Evolutionary conservation across 2,888 invertebrate genomes (phyloP), one percentile per base, ranked within the genome.

Genomic region (Coenonympha arcania): DNA sequence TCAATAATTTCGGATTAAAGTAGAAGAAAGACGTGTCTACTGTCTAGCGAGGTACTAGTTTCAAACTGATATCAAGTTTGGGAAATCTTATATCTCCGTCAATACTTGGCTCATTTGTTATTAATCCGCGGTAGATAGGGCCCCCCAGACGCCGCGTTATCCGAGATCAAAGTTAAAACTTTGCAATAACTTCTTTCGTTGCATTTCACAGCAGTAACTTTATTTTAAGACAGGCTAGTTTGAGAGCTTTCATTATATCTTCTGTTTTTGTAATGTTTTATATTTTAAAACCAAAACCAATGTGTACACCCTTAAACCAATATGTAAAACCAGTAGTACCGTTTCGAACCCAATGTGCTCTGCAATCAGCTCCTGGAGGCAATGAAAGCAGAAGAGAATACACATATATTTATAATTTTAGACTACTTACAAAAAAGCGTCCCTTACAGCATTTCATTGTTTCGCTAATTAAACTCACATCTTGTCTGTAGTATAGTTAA

Each of bases 121-220:
- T 78, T 76, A 79, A 77, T 79, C 79, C 71, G 36, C 37, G 28
- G 19, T 64, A 64, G 73, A 73, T 73, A 67, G 68, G 65, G 69
- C 68, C 69, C 69, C 56, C 71, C 73, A 77, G 79, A 79, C 78
- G 69, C 67, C 67, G 64, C 71, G 74, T 78, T 82, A 82, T 82
- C 77, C 76, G 63, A 66, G 71, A 71, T 76, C 69, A 70, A 73
- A 72, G 68, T 69, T 72, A 58, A 75, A 83, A 82, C 75, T 82
- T 82, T 60, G 60, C 71, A 62, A 67, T 71, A 71, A 67, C 67
- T 76, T 75, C 75, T 69, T 75, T 71, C 68, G 60, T 63, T 68
- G 69, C 73, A 73, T 75, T 74, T 77, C 76, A 81, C 79, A 75
- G 76, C 68, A 72, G 69, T 76, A 79, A 76, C 71, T 79, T 73